Conservation (phyloP, 2,113 vertebrate species). For the Amazona guildingii region DNA sequence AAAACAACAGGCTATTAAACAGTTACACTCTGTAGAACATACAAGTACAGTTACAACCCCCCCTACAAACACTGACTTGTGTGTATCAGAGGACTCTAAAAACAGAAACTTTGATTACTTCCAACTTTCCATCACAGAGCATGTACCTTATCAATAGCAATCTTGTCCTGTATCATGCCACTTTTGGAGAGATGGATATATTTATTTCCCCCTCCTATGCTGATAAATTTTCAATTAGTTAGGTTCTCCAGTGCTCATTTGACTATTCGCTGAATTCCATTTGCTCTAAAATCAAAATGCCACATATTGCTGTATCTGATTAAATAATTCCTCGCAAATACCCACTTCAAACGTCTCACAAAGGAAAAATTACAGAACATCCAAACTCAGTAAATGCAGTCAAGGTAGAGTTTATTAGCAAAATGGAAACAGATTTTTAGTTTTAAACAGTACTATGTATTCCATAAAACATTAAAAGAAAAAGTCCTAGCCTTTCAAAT, state of each 20-base stretch:
- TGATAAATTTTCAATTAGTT: background rate
- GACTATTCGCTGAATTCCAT: background rate
- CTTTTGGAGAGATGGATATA: background rate
- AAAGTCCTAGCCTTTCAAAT: background rate
- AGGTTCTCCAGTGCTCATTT: background rate
- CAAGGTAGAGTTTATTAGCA: background rate
- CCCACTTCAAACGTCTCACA: background rate
- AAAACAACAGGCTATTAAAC: background rate
- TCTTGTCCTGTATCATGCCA: background rate
- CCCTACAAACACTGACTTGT: fast-evolving
- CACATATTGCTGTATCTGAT: background rate
- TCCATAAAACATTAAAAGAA: background rate
- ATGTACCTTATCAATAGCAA: background rate
- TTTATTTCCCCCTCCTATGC: background rate
- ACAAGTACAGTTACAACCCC: background rate
- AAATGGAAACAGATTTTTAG: background rate
- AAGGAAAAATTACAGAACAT: background rate
- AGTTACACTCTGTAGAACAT: background rate
- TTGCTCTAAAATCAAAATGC: background rate
- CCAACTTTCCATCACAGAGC: background rate
- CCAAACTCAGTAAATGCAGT: background rate
- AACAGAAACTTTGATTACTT: background rate
- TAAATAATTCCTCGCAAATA: background rate
- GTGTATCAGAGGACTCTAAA: background rate
- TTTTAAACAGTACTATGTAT: background rate